Evolutionary conservation across 2,797 vertebrate species (phyloP), one percentile per base, ranked within the genome.

Genomic region (Amniataba percoides): DNA sequence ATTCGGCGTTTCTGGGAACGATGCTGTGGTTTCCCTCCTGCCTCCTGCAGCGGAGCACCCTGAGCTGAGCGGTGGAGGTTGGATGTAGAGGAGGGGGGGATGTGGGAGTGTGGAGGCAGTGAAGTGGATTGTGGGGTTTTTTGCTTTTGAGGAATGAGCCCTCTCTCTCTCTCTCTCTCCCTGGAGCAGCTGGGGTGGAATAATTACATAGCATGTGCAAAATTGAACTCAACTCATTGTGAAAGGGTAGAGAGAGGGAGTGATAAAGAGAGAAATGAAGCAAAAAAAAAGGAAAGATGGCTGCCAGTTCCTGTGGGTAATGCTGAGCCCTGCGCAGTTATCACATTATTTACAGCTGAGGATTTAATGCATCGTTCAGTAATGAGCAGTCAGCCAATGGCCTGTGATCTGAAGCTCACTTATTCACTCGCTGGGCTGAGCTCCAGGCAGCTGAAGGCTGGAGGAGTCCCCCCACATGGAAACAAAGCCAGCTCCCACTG

Each of bases 311-410:
- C 71, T 75, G 71, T 79, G 72, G 31, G 71, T 53, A 63, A 69
- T 67, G 34, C 65, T 61, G 80, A 86, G 63, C 59, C 27, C 14
- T 69, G 81, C 46, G 81, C 77, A 74, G 83, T 83, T 70, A 73
- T 80, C 83, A 77, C 79, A 67, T 88, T 88, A 88, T 92, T 87
- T 89, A 87, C 82, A 85, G 86, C 51, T 48, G 42, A 82, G 69
- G 80, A 71, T 77, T 88, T 61, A 86, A 88, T 76, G 71, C 67
- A 73, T 76, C 31, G 58, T 69, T 71, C 77, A 61, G 70, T 83
- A 88, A 89, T 76, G 88, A 90, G 83, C 74, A 80, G 80, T 68
- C 55, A 80, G 72, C 81, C 80, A 78, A 80, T 64, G 65, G 78
- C 74, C 81, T 85, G 70, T 71, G 77, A 76, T 87, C 77, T 78